phyloP scores from a whole-genome alignment of 2,888 invertebrate species.

The Corythucha ciliata region DNA sequence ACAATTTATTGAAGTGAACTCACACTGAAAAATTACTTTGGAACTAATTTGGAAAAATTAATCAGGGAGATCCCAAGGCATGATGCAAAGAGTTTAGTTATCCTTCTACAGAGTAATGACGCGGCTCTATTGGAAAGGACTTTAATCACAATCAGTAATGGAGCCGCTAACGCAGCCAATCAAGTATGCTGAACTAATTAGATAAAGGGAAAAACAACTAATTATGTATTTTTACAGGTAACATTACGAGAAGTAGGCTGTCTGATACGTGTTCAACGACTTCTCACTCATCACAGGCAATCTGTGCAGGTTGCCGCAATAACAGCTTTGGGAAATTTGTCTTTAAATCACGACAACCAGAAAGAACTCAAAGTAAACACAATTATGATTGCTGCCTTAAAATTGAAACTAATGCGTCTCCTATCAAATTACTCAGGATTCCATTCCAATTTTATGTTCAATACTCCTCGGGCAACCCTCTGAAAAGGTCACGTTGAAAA shows the following conservation, averaged over 20 bases:
- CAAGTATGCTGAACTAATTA: slow-evolving; percentile 41
- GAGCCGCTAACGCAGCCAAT: slow-evolving; percentile 46
- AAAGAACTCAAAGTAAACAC: slow-evolving; percentile 44
- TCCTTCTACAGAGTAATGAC: slow-evolving; percentile 44
- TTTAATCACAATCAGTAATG: slow-evolving; percentile 45
- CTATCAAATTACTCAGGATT: slow-evolving; percentile 42
- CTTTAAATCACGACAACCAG: slow-evolving; percentile 46
- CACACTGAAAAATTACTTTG: not conserved
- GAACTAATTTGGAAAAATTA: not conserved
- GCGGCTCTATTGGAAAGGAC: slow-evolving; percentile 44
- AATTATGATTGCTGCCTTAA: too few relatives aligned
- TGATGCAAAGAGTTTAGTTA: slow-evolving; percentile 44
- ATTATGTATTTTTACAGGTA: slow-evolving; percentile 42
- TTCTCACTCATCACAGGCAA: slow-evolving; percentile 42
- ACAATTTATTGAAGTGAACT: not conserved
- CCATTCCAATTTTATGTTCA: slow-evolving; percentile 44
- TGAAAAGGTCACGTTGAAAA: slow-evolving; percentile 43
- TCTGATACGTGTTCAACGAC: slow-evolving; percentile 42
- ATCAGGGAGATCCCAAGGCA: slow-evolving; percentile 41
- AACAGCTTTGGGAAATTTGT: slow-evolving; percentile 46
- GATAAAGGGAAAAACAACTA: not conserved
- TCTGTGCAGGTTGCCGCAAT: slow-evolving; percentile 43
- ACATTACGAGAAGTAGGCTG: slow-evolving; percentile 46
- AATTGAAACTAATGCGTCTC: not conserved
- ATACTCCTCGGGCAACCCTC: slow-evolving; percentile 41